Conservation (phyloP, 53 echinoderm and acorn worm species). For the Echinarachnius parma region DNA sequence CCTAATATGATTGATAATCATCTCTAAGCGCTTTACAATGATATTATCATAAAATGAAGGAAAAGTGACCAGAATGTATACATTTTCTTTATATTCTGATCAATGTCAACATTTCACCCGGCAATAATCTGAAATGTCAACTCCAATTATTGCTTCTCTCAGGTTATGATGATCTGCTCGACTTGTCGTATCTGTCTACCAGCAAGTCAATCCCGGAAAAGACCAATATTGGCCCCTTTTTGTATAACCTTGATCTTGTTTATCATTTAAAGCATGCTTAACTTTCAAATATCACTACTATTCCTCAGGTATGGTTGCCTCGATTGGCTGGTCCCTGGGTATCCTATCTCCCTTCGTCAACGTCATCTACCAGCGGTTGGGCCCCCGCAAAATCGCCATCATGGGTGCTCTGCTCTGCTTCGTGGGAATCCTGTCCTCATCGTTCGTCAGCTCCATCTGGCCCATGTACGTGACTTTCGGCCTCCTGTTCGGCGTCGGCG, state of each 20-base stretch:
- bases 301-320: conserved; percentile 39
- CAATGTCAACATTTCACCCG: too few relatives aligned
- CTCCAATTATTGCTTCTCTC: too few relatives aligned
- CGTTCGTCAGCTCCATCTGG: conserved; percentile 23
- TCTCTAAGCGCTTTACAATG: too few relatives aligned
- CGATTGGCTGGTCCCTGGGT: conserved; percentile 11
- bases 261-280: background rate
- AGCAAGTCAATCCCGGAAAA: too few relatives aligned
- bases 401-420: background rate
- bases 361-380: conserved; percentile 16
- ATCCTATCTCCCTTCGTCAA: conserved; percentile 20
- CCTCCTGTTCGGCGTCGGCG: conserved; percentile 13
- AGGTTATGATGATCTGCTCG: too few relatives aligned
- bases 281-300: background rate
- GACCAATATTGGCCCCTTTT: too few relatives aligned
- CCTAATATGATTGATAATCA: too few relatives aligned
- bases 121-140: too few relatives aligned
- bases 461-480: conserved; percentile 22
- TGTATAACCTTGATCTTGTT: background rate
- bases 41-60: too few relatives aligned
- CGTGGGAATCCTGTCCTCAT: conserved; percentile 10
- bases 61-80: too few relatives aligned
- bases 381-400: conserved; percentile 24
- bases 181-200: too few relatives aligned
- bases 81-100: too few relatives aligned